Conservation (phyloP, 1,140 invertebrate genomes). For the Mycetomoellerius zeteki region DNA sequence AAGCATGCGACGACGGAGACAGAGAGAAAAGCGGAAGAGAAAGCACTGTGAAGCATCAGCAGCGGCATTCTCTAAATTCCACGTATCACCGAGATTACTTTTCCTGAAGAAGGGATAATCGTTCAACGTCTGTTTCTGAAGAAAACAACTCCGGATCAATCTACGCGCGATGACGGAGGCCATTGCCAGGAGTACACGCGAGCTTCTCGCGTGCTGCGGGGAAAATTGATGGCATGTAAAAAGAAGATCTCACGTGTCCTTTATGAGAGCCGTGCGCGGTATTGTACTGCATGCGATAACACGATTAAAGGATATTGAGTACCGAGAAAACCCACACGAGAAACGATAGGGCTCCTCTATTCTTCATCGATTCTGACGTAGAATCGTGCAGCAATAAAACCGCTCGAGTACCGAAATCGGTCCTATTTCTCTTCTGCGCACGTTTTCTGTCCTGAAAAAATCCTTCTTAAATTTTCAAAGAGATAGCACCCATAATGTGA, state of each 20-base stretch:
- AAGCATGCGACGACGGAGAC: conserved; percentile 12
- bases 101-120: conserved; percentile 6
- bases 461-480: background rate
- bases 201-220: conserved; percentile 26
- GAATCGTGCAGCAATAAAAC: conserved; percentile 21
- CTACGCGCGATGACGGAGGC: conserved; percentile 20
- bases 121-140: conserved; percentile 47
- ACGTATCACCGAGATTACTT: conserved; percentile 47
- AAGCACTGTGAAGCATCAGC: background rate
- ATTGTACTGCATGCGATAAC: conserved; percentile 45
- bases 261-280: background rate
- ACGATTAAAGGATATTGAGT: conserved; percentile 40
- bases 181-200: background rate
- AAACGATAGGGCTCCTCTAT: background rate
- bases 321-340: background rate
- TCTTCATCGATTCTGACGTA: conserved; percentile 3
- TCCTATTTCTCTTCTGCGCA: background rate
- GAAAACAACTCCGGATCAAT: conserved; percentile 7
- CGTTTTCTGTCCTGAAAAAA: background rate
- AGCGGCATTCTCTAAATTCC: conserved; percentile 38
- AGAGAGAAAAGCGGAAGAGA: background rate
- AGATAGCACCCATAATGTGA: background rate
- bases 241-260: conserved; percentile 27
- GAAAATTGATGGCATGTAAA: conserved; percentile 50
- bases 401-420: background rate